Percentiles rank a stretch among this genome's conserved stretches.
These are phyloP conservation scores for Columbina picui DNA, from an alignment of 2,113 vertebrate species.

Conservation along the genomic window DNA sequence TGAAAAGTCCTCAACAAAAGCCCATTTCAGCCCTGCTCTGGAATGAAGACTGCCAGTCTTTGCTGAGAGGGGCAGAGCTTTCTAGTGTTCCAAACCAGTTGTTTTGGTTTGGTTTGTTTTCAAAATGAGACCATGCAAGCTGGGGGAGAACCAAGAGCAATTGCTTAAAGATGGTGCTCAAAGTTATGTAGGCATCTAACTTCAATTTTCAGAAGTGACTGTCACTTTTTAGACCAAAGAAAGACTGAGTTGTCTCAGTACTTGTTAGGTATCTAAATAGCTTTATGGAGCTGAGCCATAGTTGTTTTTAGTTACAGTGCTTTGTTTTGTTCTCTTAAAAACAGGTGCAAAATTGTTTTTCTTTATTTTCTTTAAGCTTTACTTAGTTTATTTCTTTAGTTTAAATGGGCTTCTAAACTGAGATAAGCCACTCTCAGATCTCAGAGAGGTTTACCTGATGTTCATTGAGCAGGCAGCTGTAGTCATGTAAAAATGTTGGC, in stretches of 20 bases:
- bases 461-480: neutral
- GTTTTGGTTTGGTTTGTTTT: neutral
- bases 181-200: neutral
- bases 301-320: neutral
- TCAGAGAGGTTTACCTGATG: neutral
- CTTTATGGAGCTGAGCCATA: neutral
- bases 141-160: neutral
- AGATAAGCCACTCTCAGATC: neutral
- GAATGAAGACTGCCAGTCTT: neutral
- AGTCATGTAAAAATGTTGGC: neutral
- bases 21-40: neutral
- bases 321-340: neutral
- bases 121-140: neutral
- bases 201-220: neutral
- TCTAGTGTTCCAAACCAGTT: neutral
- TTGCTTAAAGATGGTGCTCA: neutral
- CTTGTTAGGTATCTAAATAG: neutral
- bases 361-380: neutral
- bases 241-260: neutral
- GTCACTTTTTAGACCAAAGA: neutral
- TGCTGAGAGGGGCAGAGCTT: accelerated
- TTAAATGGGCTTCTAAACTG: neutral
- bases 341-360: neutral
- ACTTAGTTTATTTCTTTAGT: neutral
- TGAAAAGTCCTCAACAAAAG: neutral